A percentile compares a stretch with the other conserved stretches of the same genome.
Evolutionary conservation across 2,888 invertebrate genomes (phyloP).

Genomic region (Eupelmus urozonus): DNA sequence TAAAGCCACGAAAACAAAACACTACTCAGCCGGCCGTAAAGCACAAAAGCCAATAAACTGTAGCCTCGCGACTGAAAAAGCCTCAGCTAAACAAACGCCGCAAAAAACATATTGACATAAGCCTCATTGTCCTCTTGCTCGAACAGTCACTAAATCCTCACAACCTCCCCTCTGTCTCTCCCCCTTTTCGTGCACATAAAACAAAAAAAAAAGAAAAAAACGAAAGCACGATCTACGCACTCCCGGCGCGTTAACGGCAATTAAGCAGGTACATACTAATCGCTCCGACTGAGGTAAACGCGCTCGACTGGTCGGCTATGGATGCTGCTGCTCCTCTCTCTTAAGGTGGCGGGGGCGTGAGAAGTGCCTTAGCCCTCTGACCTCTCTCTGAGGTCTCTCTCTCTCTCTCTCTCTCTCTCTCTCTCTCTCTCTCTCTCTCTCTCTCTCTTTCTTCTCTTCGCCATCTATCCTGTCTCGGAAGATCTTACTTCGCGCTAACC

Average conservation of each 20-base stretch:
- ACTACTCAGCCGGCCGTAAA: neutral
- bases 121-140: neutral
- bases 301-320: neutral
- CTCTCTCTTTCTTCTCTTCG: neutral
- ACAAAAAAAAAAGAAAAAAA: slow-evolving; percentile 27
- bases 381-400: slow-evolving; percentile 65
- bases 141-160: neutral
- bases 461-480: neutral
- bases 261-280: slow-evolving; percentile 75
- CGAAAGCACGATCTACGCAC: slow-evolving; percentile 69
- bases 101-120: slow-evolving; percentile 7
- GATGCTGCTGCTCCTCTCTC: slow-evolving; percentile 64
- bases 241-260: slow-evolving; percentile 69
- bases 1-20: neutral
- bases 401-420: slow-evolving; percentile 20
- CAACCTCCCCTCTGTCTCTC: no score
- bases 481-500: slow-evolving; percentile 11
- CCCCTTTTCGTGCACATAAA: neutral
- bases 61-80: neutral
- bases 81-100: neutral
- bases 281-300: slow-evolving; percentile 71
- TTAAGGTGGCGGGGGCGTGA: slow-evolving; percentile 76
- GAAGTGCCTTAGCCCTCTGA: slow-evolving; percentile 73
- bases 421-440: slow-evolving; percentile 40
- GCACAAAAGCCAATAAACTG: neutral